These are phyloP conservation scores for Syrphus vitripennis DNA, from an alignment of 2,888 invertebrate species.

Conservation along the genomic window DNA sequence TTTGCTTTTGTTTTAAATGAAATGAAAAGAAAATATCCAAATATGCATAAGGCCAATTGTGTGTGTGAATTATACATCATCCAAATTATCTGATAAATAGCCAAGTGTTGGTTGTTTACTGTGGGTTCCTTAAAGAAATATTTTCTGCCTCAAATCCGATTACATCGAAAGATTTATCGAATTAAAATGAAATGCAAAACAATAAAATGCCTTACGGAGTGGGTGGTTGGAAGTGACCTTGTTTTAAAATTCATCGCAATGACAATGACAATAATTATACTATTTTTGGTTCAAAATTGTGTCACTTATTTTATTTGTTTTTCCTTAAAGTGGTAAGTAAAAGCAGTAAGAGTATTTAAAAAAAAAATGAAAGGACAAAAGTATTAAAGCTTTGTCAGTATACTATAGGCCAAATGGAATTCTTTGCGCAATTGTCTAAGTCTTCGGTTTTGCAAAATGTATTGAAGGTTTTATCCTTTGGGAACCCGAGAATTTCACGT, in stretches of 20 bases:
- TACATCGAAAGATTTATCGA: constrained; percentile 30
- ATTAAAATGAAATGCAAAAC: constrained; percentile 34
- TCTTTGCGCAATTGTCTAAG: constrained; percentile 85
- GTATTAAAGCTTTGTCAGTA: constrained; percentile 74
- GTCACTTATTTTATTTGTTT: constrained; percentile 46
- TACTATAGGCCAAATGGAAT: constrained; percentile 89
- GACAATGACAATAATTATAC: not conserved
- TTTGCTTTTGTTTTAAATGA: not conserved
- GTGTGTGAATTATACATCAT: constrained; percentile 14
- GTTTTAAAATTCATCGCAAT: constrained; percentile 9
- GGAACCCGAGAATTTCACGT: constrained; percentile 95
- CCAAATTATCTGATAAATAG: constrained; percentile 46
- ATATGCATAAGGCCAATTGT: constrained; percentile 16
- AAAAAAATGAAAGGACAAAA: constrained; percentile 3
- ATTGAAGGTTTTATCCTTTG: constrained; percentile 92
- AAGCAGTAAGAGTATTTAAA: constrained; percentile 24
- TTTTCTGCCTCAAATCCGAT: not conserved
- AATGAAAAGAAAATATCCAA: too few species aligned
- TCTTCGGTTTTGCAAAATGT: constrained; percentile 84
- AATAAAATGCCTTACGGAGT: not conserved
- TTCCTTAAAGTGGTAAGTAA: constrained; percentile 17
- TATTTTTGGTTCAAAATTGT: constrained; percentile 4
- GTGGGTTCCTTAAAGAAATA: constrained; percentile 50
- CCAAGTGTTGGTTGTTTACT: constrained; percentile 29
- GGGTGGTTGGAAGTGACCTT: constrained; percentile 23